phyloP scores from a whole-genome alignment of 2,888 invertebrate species.

The Teleogryllus oceanicus region DNA sequence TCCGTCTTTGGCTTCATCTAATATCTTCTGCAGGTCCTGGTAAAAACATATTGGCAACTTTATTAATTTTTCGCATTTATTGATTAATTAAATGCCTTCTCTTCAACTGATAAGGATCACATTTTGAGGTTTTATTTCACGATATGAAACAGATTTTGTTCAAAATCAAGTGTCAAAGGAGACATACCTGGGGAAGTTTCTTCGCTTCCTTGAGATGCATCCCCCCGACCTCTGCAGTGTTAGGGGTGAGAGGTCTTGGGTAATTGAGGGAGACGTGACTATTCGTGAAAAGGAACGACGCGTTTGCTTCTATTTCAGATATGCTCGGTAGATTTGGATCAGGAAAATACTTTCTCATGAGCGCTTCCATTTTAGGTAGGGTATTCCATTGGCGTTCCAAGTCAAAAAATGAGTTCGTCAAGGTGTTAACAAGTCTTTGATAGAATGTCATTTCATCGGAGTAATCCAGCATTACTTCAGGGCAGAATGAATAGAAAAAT shows the following conservation, averaged over 20 bases:
- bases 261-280: conserved; percentile 40
- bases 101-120: too few relatives aligned
- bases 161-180: background rate
- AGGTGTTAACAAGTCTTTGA: conserved; percentile 51
- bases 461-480: conserved; percentile 52
- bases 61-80: too few relatives aligned
- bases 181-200: conserved; percentile 33
- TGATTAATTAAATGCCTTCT: too few relatives aligned
- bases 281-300: conserved; percentile 41
- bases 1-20: conserved; percentile 39
- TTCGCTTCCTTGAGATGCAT: conserved; percentile 42
- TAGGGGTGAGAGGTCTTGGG: conserved; percentile 40
- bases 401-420: conserved; percentile 33
- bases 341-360: conserved; percentile 29
- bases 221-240: conserved; percentile 42
- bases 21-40: conserved; percentile 42
- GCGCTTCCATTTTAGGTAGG: conserved; percentile 28
- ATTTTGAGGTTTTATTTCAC: too few relatives aligned
- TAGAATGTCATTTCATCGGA: conserved; percentile 49
- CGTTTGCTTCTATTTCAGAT: conserved; percentile 35
- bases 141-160: too few relatives aligned
- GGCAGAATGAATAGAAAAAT: conserved; percentile 51
- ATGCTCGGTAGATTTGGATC: conserved; percentile 25
- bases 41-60: background rate
- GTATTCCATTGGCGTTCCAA: conserved; percentile 21